Evolutionary conservation across 2,797 vertebrate species (phyloP).

Genomic region (Nyctalus aviator): DNA sequence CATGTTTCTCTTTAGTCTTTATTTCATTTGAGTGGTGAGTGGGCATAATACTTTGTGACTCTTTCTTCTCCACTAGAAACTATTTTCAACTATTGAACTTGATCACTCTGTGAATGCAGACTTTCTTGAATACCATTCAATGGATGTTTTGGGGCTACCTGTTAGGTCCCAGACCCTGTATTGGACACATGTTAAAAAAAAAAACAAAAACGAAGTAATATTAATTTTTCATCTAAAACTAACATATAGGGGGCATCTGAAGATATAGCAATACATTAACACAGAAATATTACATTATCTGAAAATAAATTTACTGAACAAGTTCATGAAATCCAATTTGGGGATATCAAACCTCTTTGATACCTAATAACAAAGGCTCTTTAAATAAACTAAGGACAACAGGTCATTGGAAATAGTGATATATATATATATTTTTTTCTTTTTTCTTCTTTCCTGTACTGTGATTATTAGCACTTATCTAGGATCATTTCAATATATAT

Average conservation of each 20-base stretch:
- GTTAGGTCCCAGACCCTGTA: not conserved
- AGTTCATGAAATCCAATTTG: not conserved
- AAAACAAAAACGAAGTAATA: not conserved
- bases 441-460: not conserved
- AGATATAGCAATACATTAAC: not conserved
- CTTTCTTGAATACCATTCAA: not conserved
- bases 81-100: not conserved
- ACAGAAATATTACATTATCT: not conserved
- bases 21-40: not conserved
- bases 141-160: not conserved
- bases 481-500: not conserved
- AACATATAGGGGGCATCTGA: not conserved
- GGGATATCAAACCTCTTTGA: not conserved
- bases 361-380: not conserved
- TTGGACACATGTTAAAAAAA: not conserved
- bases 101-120: not conserved
- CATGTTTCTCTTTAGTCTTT: not conserved
- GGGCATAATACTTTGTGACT: not conserved
- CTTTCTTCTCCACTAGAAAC: not conserved
- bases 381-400: not conserved
- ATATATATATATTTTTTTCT: not conserved
- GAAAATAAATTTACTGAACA: not conserved
- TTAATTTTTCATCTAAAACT: not conserved
- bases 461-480: not conserved
- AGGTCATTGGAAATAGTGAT: not conserved